phyloP scores from a whole-genome alignment of 2,888 invertebrate genomes.

The Cryptocheilus praepositus region DNA sequence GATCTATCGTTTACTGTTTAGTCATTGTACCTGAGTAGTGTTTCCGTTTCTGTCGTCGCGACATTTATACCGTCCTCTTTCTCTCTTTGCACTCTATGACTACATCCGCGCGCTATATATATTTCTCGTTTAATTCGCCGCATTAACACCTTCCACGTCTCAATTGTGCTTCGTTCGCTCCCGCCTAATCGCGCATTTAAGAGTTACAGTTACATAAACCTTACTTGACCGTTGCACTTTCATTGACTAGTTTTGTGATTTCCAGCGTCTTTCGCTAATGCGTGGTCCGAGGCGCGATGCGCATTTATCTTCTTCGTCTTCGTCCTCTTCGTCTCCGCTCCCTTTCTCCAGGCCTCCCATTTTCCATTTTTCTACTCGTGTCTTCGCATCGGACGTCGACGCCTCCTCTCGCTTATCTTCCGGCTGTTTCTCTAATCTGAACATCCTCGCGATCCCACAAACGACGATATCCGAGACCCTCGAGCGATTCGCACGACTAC shows the following conservation, averaged over 20 bases:
- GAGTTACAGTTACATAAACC: slow-evolving; percentile 63
- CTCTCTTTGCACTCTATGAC: slow-evolving; percentile 8
- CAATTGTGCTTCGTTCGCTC: no score
- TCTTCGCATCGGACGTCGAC: not conserved
- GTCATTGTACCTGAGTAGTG: slow-evolving; percentile 56
- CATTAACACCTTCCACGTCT: no score
- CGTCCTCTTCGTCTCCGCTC: not conserved
- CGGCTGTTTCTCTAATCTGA: not conserved
- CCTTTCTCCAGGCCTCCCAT: not conserved
- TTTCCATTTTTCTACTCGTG: not conserved
- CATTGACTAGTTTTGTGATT: slow-evolving; percentile 74
- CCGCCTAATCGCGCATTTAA: slow-evolving; percentile 38
- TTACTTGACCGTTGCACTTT: slow-evolving; percentile 74
- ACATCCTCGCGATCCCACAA: no score
- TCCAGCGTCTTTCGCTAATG: slow-evolving; percentile 50
- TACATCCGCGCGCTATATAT: no score
- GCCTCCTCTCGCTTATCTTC: not conserved
- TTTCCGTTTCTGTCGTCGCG: slow-evolving; percentile 32
- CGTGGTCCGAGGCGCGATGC: slow-evolving; percentile 38
- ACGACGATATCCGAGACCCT: no score
- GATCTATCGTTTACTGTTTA: not conserved
- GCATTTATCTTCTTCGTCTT: slow-evolving; percentile 16
- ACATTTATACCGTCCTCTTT: not conserved
- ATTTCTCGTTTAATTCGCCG: no score
- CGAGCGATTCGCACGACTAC: no score